These are phyloP conservation scores for Grapholita molesta DNA, from an alignment of 1,140 invertebrate genomes.

Conservation along the genomic window DNA sequence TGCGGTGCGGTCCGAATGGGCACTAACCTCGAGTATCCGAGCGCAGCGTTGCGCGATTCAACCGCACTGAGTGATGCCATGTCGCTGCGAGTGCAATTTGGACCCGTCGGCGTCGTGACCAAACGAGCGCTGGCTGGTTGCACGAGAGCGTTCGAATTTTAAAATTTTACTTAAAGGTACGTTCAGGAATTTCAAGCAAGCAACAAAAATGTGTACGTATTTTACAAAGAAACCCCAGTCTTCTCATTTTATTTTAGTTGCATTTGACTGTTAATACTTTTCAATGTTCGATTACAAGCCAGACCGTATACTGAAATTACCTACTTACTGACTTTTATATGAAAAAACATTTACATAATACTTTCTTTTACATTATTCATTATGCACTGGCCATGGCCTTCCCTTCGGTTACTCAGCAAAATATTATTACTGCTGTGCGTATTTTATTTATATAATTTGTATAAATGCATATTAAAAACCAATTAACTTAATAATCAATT, in stretches of 20 bases:
- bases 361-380: background rate
- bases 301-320: no score
- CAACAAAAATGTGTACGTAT: background rate
- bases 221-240: background rate
- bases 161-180: conserved; percentile 5
- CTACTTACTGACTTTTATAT: background rate
- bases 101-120: conserved; percentile 15
- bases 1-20: conserved; percentile 12
- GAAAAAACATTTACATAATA: background rate
- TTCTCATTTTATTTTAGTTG: no score
- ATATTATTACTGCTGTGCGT: background rate
- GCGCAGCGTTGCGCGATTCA: conserved; percentile 4
- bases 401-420: background rate
- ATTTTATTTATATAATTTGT: background rate
- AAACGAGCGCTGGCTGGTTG: background rate
- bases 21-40: conserved; percentile 7
- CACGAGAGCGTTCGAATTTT: background rate
- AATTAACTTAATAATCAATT: background rate
- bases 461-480: background rate
- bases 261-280: no score
- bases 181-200: background rate
- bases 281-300: no score
- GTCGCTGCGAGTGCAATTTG: conserved; percentile 8
- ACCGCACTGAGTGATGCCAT: conserved; percentile 11
- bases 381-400: background rate